Percentiles rank a stretch among this genome's conserved stretches.
Conservation (phyloP, 2,888 invertebrate genomes). For the Sepiola atlantica region DNA sequence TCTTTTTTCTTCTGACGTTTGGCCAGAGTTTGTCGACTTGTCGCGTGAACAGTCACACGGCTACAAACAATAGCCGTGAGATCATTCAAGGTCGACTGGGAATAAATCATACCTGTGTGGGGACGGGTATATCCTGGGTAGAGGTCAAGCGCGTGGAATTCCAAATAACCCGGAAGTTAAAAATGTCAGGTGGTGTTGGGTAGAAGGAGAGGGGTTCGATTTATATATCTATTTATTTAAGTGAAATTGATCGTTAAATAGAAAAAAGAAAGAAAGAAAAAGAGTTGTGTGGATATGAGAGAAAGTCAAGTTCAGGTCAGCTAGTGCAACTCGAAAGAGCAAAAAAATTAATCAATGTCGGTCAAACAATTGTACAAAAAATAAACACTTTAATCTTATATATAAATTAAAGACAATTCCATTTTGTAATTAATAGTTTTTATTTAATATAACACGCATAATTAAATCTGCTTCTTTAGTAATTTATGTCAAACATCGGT, state of each 20-base stretch:
- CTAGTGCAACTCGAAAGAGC: background rate
- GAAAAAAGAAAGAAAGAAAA: too few relatives aligned
- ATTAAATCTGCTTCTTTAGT: too few relatives aligned
- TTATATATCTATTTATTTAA: background rate
- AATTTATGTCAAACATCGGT: too few relatives aligned
- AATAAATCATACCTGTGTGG: background rate
- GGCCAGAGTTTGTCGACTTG: background rate
- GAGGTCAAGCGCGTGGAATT: background rate
- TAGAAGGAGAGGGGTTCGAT: background rate
- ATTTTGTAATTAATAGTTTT: too few relatives aligned
- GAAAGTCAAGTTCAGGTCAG: background rate
- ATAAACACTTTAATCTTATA: background rate
- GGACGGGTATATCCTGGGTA: background rate
- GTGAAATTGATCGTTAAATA: too few relatives aligned
- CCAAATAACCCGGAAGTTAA: background rate
- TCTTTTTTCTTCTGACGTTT: background rate
- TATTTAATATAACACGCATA: too few relatives aligned
- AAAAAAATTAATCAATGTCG: background rate
- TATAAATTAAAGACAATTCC: too few relatives aligned
- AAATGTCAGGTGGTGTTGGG: background rate
- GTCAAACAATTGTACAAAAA: background rate
- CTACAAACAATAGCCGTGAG: background rate
- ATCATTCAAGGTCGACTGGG: background rate
- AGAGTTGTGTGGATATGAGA: too few relatives aligned
- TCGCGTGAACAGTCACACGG: background rate